phyloP scores from a whole-genome alignment of 2,888 invertebrate species.

The Pomacea canaliculata region DNA sequence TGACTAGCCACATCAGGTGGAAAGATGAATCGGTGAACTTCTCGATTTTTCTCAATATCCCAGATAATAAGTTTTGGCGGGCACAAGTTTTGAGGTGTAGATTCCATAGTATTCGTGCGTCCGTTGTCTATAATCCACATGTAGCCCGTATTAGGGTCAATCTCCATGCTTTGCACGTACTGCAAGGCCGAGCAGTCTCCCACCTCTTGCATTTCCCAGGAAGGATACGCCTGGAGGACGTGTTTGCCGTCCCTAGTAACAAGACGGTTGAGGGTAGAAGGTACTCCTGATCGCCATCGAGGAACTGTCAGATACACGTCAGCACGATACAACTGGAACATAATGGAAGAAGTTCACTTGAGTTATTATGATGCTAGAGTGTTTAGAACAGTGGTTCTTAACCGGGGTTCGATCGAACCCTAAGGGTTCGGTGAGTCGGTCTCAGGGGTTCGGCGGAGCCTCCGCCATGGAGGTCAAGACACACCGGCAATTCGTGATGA shows the following conservation, averaged over 20 bases:
- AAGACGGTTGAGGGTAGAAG: constrained; percentile 48
- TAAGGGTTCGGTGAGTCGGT: too few relatives aligned
- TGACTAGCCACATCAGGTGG: constrained; percentile 44
- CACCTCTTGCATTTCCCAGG: constrained; percentile 48
- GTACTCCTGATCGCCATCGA: constrained; percentile 48
- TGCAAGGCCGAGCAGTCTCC: constrained; percentile 58
- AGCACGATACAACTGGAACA: constrained; percentile 39
- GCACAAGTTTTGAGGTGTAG: constrained; percentile 37
- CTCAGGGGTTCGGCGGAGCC: too few relatives aligned
- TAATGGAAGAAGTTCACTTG: background rate
- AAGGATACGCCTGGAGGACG: constrained; percentile 47
- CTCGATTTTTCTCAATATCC: constrained; percentile 41
- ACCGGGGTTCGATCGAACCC: too few relatives aligned
- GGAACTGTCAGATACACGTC: constrained; percentile 54
- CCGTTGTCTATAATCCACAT: constrained; percentile 61
- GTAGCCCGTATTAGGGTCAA: constrained; percentile 53
- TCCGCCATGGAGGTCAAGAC: too few relatives aligned
- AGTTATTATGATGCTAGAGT: too few relatives aligned
- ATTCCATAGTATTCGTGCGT: constrained; percentile 17
- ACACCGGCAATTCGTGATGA: too few relatives aligned
- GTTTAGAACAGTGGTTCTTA: too few relatives aligned
- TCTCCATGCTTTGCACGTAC: constrained; percentile 56
- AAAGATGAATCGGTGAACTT: constrained; percentile 44
- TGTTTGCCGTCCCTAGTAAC: constrained; percentile 33
- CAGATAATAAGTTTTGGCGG: constrained; percentile 56